Base-by-base conservation (phyloP, 2,113 vertebrate genomes). In the Brachypteracias leptosomus region DNA sequence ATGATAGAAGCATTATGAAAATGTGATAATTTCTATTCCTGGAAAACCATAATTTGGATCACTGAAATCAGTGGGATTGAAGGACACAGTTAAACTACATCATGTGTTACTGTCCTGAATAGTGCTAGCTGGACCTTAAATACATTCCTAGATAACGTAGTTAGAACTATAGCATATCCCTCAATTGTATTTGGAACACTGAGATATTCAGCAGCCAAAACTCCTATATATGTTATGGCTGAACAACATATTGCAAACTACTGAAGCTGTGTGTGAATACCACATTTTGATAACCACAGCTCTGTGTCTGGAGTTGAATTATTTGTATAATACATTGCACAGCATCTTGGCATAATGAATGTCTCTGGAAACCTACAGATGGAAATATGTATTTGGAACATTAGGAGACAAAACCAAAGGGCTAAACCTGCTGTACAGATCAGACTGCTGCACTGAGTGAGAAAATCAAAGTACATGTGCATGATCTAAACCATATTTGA, bases 401-500 rank as follows among this genome's bases (percentile, higher is more conserved):
- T 94, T 65, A 79, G 38, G 74, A 94, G 58, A 54, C 67, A 79
- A 90, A 89, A 58, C 38, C 38, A 62, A 75, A 79, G 24, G 74
- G 66, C 29, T 80, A 29, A 82, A 71, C 35, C 51, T 93, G 29
- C 75, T 88, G 75, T 44, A 80, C 71, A 90, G 79, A 88, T 85
- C 85, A 73, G 59, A 9, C 59, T 74, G 75, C 68, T 59, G 68
- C 22, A 28, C 6, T n/a, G 63, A 83, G 95, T n/a, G 63, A 83
- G 95, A 80, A 94, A 96, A 95, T 85, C 72, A 65, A 90, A 95
- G 82, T 74, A 72, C 12, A 4, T 6, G 21, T 86, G 54, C 68
- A 42, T 95, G 95, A 96, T 82, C 63, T 94, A 95, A 96, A 97
- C 91, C 44, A 49, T 92, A 95, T 95, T 95, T 97, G 97, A 97